Evolutionary conservation across 2,888 invertebrate genomes (phyloP).

Genomic region (Bugulina stolonifera): DNA sequence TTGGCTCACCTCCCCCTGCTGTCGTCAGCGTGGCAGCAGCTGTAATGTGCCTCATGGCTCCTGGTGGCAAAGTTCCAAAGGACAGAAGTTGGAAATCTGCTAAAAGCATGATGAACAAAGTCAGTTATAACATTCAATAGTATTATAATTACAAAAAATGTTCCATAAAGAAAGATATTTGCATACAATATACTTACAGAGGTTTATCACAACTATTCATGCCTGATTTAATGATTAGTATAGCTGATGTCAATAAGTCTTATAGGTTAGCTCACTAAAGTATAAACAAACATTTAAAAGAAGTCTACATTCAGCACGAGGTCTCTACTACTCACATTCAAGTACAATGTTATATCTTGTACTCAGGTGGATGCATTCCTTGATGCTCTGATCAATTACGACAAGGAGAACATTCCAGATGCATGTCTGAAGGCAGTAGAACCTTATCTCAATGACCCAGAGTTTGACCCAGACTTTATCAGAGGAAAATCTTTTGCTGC

Average conservation of each 20-base stretch:
- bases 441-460: constrained; percentile 83
- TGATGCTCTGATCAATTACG: constrained; percentile 79
- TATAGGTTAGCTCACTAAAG: too few species aligned
- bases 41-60: constrained; percentile 80
- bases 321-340: too few species aligned
- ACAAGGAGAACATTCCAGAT: constrained; percentile 93
- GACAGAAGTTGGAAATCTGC: constrained; percentile 93
- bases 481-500: constrained; percentile 87
- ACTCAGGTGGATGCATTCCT: constrained; percentile 77
- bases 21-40: constrained; percentile 91
- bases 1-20: constrained; percentile 87
- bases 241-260: too few species aligned
- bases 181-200: too few species aligned
- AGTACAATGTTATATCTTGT: too few species aligned
- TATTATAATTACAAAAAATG: too few species aligned
- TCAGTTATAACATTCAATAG: too few species aligned
- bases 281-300: too few species aligned
- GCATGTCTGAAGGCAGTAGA: constrained; percentile 89
- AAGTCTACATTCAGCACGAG: too few species aligned
- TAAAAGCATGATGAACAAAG: constrained; percentile 86
- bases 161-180: too few species aligned
- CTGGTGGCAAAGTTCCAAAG: constrained; percentile 79
- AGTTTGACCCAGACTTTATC: constrained; percentile 90
- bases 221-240: too few species aligned
- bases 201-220: too few species aligned